Evolutionary conservation across 1,140 invertebrate species (phyloP).

Genomic region (Ylistrum balloti): DNA sequence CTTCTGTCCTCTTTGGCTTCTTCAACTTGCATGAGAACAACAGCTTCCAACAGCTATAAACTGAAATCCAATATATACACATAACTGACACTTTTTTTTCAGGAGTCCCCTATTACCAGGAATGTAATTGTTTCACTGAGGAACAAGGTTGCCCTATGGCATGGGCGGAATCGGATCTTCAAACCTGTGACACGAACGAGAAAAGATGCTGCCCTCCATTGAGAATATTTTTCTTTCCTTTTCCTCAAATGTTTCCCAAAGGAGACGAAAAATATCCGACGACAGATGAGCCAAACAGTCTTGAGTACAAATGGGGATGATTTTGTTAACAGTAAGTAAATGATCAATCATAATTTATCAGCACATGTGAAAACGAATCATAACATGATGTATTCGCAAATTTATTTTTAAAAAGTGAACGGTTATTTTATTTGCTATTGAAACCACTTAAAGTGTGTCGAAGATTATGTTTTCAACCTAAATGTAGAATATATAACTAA

Average conservation of each 20-base stretch:
- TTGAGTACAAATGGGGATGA: background rate
- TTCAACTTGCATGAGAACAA: no score
- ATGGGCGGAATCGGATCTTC: background rate
- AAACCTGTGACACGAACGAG: background rate
- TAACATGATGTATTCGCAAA: no score
- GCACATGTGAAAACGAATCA: no score
- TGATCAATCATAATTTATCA: no score
- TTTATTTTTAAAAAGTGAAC: no score
- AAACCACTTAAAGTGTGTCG: no score
- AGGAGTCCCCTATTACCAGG: conserved; percentile 8
- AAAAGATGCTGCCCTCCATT: background rate
- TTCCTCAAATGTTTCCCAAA: background rate
- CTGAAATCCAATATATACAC: no score
- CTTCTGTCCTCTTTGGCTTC: no score
- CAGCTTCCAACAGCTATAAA: no score
- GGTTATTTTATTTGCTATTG: no score
- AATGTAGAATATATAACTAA: no score
- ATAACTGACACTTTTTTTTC: background rate
- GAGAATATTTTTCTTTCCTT: background rate
- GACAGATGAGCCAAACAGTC: background rate
- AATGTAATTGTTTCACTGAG: background rate
- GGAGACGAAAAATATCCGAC: background rate
- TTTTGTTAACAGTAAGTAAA: background rate
- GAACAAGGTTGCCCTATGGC: background rate
- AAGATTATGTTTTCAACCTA: no score